Evolutionary conservation across 1,140 invertebrate genomes (phyloP).

Genomic region (Zelostemma sp.): DNA sequence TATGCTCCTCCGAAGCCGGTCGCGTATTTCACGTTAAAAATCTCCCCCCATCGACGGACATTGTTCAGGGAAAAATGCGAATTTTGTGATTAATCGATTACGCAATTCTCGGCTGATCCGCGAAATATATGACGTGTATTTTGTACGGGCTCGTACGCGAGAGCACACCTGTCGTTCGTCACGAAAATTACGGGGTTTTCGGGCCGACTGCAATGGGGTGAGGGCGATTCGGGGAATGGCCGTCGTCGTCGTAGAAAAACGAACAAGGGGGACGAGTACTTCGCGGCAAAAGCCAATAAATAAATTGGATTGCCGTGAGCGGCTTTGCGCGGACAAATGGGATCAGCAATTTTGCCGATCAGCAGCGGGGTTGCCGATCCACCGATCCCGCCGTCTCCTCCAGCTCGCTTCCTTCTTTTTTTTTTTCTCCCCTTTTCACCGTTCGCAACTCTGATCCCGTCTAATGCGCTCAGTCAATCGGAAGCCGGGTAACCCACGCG

Average conservation of each 20-base stretch:
- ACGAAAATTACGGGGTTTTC: too few relatives aligned
- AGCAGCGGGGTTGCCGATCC: constrained; percentile 58
- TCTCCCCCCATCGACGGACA: too few relatives aligned
- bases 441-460: constrained; percentile 8
- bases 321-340: constrained; percentile 67
- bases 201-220: too few relatives aligned
- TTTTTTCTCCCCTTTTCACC: constrained; percentile 11
- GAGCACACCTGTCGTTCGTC: constrained; percentile 31
- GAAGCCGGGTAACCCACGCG: constrained; percentile 46
- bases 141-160: constrained; percentile 5
- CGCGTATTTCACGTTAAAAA: too few relatives aligned
- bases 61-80: too few relatives aligned
- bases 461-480: constrained; percentile 52
- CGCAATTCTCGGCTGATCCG: too few relatives aligned
- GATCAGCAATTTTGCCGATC: constrained; percentile 68
- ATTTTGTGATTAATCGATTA: too few relatives aligned
- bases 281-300: constrained; percentile 67
- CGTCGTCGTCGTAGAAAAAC: constrained; percentile 14
- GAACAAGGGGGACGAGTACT: constrained; percentile 25
- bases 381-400: constrained; percentile 11
- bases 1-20: too few relatives aligned
- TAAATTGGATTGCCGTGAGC: constrained; percentile 68
- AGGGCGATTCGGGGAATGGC: background rate
- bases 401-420: constrained; percentile 16
- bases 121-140: too few relatives aligned